Conservation (phyloP, 2,888 invertebrate genomes). For the Drosophila rellima region DNA sequence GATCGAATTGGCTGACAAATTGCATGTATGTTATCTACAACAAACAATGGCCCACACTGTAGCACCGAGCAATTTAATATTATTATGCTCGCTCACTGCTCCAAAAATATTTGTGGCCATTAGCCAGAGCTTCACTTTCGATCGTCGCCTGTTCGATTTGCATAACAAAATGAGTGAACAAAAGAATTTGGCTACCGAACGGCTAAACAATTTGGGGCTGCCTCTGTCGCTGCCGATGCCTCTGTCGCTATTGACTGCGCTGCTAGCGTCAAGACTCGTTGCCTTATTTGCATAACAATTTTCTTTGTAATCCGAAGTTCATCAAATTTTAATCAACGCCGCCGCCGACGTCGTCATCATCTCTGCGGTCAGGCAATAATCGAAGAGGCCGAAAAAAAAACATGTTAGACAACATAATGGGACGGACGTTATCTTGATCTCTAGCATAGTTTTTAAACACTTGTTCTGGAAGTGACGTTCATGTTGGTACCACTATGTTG, state of each 20-base stretch:
- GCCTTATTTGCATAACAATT: slow-evolving; percentile 76
- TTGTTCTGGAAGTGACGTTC: slow-evolving; percentile 69
- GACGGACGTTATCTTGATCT: slow-evolving; percentile 70
- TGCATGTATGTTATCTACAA: slow-evolving; percentile 47
- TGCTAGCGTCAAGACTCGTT: slow-evolving; percentile 29
- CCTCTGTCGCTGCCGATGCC: slow-evolving; percentile 16
- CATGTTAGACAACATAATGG: slow-evolving; percentile 70
- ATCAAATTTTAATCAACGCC: slow-evolving; percentile 76
- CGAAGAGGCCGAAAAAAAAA: slow-evolving; percentile 58
- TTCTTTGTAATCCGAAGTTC: slow-evolving; percentile 74
- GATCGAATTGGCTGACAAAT: slow-evolving; percentile 70
- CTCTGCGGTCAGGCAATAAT: slow-evolving; percentile 33
- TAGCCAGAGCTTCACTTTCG: slow-evolving; percentile 72
- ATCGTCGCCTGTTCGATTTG: slow-evolving; percentile 64
- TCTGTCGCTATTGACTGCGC: slow-evolving; percentile 28
- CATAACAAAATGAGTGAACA: slow-evolving; percentile 82
- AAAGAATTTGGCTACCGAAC: slow-evolving; percentile 79
- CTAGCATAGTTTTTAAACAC: slow-evolving; percentile 48
- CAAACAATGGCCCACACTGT: slow-evolving; percentile 63
- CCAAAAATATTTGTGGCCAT: slow-evolving; percentile 56
- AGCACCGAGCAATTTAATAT: slow-evolving; percentile 67
- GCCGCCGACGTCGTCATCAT: slow-evolving; percentile 12
- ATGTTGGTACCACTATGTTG: slow-evolving; percentile 39
- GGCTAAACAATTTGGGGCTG: slow-evolving; percentile 73
- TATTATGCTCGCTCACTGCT: slow-evolving; percentile 66